Conservation (phyloP, 2,113 vertebrate species). For the Orthonyx spaldingii region DNA sequence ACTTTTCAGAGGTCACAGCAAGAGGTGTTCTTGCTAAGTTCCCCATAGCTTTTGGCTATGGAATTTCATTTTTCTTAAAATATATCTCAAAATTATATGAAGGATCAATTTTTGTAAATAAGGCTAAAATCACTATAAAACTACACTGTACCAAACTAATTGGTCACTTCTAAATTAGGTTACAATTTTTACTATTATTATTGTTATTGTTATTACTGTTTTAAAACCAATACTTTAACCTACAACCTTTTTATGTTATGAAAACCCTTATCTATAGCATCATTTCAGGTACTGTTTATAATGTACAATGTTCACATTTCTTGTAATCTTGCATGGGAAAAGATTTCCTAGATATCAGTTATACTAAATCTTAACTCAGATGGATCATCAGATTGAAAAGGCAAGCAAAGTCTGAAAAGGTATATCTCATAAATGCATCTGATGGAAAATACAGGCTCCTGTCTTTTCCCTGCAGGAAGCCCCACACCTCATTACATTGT, state of each 20-base stretch:
- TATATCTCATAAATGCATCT: background rate
- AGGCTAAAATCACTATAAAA: background rate
- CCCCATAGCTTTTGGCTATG: background rate
- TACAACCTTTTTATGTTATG: background rate
- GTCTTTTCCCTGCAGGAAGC: background rate
- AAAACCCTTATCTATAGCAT: background rate
- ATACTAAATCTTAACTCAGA: background rate
- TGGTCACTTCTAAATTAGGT: background rate
- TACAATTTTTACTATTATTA: background rate
- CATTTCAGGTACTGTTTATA: background rate
- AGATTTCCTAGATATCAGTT: background rate
- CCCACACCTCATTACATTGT: background rate
- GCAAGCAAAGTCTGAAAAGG: background rate
- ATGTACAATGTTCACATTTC: background rate
- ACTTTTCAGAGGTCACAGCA: background rate
- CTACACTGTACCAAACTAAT: background rate
- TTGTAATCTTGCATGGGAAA: background rate
- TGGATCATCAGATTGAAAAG: background rate
- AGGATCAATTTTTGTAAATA: background rate
- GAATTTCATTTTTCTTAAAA: background rate
- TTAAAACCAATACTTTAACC: background rate
- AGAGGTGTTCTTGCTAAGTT: background rate
- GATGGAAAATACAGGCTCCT: background rate
- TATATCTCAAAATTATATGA: background rate
- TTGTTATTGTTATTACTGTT: background rate